Conservation (phyloP, 2,888 invertebrate genomes). For the Microplitis deprimator region DNA sequence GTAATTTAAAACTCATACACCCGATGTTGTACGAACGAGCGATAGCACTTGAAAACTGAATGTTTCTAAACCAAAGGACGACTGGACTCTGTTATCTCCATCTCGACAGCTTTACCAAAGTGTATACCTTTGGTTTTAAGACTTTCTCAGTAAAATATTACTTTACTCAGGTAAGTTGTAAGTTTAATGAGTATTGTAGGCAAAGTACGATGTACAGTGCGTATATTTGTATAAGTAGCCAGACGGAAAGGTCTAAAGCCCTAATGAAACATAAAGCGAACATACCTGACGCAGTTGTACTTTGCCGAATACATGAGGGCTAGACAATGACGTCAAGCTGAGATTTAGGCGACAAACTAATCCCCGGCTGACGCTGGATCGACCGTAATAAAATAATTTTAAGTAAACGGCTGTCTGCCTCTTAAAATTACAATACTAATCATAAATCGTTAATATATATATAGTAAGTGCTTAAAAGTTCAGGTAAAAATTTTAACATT, state of each 20-base stretch:
- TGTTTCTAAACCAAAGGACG: too few relatives aligned
- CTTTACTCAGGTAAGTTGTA: not conserved
- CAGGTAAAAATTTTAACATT: conserved; percentile 31
- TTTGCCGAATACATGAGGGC: not conserved
- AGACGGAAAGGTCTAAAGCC: not conserved
- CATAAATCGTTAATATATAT: conserved; percentile 8
- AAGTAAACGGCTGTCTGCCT: not conserved
- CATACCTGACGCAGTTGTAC: not conserved
- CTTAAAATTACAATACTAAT: not conserved
- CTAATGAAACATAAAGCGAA: not conserved
- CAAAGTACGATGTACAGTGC: not conserved
- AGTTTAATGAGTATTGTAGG: not conserved
- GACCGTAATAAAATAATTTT: not conserved
- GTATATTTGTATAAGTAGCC: not conserved
- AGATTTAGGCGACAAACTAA: not conserved
- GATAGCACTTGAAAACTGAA: not conserved
- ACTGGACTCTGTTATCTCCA: too few relatives aligned
- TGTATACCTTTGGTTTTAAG: not conserved
- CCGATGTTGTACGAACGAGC: not conserved
- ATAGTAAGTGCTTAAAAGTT: conserved; percentile 17
- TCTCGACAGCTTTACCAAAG: not conserved
- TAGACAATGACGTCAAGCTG: not conserved
- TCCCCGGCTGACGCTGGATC: not conserved
- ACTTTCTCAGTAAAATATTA: not conserved
- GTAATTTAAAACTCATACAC: not conserved